A percentile compares a stretch with the other conserved stretches of the same genome.
phyloP scores from a whole-genome alignment of 2,797 vertebrate genomes.

The Lates japonicus region DNA sequence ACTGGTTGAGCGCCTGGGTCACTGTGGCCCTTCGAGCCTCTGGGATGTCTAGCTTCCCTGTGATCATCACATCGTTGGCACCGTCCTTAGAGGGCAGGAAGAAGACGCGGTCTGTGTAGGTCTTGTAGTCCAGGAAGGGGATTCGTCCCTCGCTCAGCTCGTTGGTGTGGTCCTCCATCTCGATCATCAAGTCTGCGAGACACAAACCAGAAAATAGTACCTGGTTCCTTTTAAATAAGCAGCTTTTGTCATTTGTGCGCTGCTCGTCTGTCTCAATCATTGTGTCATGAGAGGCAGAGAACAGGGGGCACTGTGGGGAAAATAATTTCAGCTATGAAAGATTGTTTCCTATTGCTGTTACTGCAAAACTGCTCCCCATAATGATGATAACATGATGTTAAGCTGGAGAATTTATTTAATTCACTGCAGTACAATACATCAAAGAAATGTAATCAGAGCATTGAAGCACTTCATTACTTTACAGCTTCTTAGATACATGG shows the following conservation, averaged over 20 bases:
- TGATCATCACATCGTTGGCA: constrained; percentile 98
- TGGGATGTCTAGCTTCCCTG: constrained; percentile 94
- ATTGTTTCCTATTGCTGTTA: constrained; percentile 62
- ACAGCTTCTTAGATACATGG: constrained; percentile 37
- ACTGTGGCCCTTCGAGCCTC: constrained; percentile 89
- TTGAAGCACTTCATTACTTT: constrained; percentile 62
- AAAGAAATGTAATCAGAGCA: constrained; percentile 63
- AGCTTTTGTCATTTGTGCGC: constrained; percentile 51
- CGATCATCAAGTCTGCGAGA: constrained; percentile 95
- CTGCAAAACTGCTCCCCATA: constrained; percentile 48
- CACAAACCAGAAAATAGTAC: constrained; percentile 8
- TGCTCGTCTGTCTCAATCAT: constrained; percentile 91
- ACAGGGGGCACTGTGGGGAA: constrained; percentile 19
- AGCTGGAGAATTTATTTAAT: constrained; percentile 58
- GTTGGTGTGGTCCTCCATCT: constrained; percentile 99
- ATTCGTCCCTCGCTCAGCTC: constrained; percentile 95
- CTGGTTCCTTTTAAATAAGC: constrained; percentile 30
- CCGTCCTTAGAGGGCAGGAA: constrained; percentile 98
- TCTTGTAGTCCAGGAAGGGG: constrained; percentile 97
- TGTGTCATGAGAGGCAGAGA: constrained; percentile 71
- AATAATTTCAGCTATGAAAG: constrained; percentile 57
- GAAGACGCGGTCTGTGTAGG: constrained; percentile 96
- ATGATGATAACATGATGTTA: constrained; percentile 59
- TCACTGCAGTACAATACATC: constrained; percentile 51
- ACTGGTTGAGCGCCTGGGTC: constrained; percentile 94